Evolutionary conservation across 2,113 vertebrate species (phyloP).

Genomic region (Oncorhynchus clarkii): DNA sequence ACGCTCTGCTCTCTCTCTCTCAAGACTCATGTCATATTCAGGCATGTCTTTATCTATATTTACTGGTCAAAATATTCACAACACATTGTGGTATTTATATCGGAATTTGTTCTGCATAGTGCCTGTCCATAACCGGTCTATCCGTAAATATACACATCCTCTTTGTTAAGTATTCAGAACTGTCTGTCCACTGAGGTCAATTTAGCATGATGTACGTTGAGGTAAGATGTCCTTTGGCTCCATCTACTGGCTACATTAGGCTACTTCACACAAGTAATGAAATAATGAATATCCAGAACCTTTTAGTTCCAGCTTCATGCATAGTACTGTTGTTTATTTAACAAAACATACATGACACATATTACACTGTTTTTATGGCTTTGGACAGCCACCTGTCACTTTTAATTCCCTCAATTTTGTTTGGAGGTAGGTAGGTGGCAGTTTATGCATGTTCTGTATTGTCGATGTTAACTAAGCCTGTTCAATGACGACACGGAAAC

Average conservation of each 20-base stretch:
- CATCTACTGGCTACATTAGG: not conserved
- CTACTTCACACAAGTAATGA: not conserved
- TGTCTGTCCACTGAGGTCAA: no score
- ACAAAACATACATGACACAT: not conserved
- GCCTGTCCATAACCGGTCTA: no score
- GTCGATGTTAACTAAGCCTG: not conserved
- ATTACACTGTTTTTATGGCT: not conserved
- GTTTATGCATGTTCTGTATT: not conserved
- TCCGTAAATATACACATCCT: no score
- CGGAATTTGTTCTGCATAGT: no score
- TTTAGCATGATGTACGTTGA: no score
- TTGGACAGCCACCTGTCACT: not conserved
- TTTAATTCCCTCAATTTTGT: not conserved
- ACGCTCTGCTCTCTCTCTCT: not conserved
- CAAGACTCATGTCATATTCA: not conserved
- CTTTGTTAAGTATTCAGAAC: no score
- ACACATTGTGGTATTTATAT: no score
- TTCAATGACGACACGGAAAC: constrained; percentile 1
- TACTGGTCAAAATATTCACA: not conserved
- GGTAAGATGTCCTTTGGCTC: not conserved
- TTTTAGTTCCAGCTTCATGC: not conserved
- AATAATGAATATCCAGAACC: not conserved
- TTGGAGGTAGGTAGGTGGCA: not conserved
- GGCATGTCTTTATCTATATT: not conserved
- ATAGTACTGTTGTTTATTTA: not conserved